Evolutionary conservation across 2,888 invertebrate genomes (phyloP).

Genomic region (Scaptomyza reducta): DNA sequence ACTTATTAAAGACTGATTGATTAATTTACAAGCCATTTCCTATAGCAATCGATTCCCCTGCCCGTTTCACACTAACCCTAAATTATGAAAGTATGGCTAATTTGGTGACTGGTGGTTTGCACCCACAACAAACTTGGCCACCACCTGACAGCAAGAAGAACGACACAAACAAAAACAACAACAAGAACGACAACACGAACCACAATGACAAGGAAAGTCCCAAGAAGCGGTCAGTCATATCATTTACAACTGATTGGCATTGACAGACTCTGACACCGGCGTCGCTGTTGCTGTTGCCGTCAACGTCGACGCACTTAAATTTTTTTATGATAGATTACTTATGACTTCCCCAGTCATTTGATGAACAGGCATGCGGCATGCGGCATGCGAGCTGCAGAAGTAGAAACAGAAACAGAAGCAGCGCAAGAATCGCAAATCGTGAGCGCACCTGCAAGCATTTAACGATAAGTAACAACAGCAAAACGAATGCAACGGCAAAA

Average conservation of each 20-base stretch:
- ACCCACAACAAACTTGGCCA: conserved; percentile 32
- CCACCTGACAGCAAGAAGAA: conserved; percentile 44
- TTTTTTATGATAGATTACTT: conserved; percentile 76
- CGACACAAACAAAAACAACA: conserved; percentile 4
- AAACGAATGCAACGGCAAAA: conserved; percentile 16
- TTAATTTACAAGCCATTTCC: conserved; percentile 48
- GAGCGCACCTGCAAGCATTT: conserved; percentile 66
- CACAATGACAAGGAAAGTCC: conserved; percentile 28
- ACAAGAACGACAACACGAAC: not conserved
- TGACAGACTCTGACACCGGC: conserved; percentile 63
- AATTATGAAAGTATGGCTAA: conserved; percentile 22
- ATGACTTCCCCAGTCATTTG: conserved; percentile 60
- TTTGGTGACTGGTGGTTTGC: conserved; percentile 46
- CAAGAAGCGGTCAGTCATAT: conserved; percentile 73
- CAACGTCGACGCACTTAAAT: conserved; percentile 63
- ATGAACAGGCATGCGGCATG: conserved; percentile 8
- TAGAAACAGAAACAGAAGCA: conserved; percentile 25
- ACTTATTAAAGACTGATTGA: no score
- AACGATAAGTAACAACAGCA: conserved; percentile 41
- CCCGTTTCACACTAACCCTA: not conserved
- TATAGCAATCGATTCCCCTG: conserved; percentile 39
- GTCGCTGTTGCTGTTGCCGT: conserved; percentile 37
- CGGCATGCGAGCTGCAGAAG: not conserved
- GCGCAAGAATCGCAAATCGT: conserved; percentile 30
- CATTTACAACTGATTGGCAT: conserved; percentile 72